Percentiles rank a stretch among this genome's conserved stretches.
Evolutionary conservation across 2,113 vertebrate genomes (phyloP).

Genomic region (Suricata suricatta): DNA sequence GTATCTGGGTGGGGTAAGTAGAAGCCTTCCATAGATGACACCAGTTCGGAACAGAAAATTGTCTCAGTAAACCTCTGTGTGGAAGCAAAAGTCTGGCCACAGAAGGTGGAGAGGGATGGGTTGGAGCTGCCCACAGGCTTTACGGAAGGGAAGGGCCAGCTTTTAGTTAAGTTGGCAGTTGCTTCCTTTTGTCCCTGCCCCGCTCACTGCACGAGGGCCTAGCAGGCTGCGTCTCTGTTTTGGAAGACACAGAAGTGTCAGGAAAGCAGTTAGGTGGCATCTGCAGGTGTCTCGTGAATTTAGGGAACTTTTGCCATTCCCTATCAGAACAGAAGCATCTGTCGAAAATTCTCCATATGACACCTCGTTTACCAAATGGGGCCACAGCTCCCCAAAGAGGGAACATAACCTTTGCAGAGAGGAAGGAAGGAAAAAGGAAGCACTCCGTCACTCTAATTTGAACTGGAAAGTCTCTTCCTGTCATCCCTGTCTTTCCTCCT

Average conservation of each 20-base stretch:
- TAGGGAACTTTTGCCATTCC: not conserved
- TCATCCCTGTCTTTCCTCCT: rapidly evolving
- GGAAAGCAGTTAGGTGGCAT: not conserved
- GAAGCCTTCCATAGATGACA: not conserved
- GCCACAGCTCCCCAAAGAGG: not conserved
- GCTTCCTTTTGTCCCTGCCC: not conserved
- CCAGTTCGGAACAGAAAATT: not conserved
- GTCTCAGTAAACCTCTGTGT: not conserved
- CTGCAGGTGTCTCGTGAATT: not conserved
- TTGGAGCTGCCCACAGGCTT: not conserved
- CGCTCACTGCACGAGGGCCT: not conserved
- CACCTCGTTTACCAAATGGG: not conserved
- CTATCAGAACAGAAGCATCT: not conserved
- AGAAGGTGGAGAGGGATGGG: too few relatives aligned
- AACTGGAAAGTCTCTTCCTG: not conserved
- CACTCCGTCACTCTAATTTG: not conserved
- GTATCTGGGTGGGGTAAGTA: not conserved
- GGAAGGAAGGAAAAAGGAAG: not conserved
- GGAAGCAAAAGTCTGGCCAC: not conserved
- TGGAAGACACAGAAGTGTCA: not conserved
- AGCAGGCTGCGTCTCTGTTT: rapidly evolving
- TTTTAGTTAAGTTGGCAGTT: not conserved
- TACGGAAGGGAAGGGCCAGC: not conserved
- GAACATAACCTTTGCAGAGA: not conserved
- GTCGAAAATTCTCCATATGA: not conserved